phyloP scores from a whole-genome alignment of 2,888 invertebrate genomes.

The Gymnosoma rotundatum region DNA sequence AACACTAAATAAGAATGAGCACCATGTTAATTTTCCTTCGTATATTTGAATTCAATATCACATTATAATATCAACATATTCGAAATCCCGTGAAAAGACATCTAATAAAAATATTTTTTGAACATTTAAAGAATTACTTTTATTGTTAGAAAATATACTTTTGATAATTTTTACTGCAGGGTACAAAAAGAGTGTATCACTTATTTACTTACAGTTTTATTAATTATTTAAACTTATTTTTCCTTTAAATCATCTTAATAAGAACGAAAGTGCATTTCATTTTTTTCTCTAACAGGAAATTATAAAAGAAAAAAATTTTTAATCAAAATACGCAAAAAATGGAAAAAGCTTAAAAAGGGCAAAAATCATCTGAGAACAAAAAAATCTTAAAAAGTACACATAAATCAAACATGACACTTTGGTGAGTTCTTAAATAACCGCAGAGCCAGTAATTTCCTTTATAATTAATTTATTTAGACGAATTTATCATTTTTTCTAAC shows the following conservation, averaged over 20 bases:
- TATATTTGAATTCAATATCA: too few relatives aligned
- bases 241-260: slow-evolving; percentile 29
- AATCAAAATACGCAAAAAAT: slow-evolving; percentile 1
- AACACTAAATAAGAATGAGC: too few relatives aligned
- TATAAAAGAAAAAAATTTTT: slow-evolving; percentile 16
- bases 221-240: not conserved
- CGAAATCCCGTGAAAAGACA: too few relatives aligned
- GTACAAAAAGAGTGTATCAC: not conserved
- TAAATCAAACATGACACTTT: slow-evolving; percentile 67
- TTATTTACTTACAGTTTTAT: not conserved
- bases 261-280: slow-evolving; percentile 43
- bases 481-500: slow-evolving; percentile 73
- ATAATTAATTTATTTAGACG: slow-evolving; percentile 79
- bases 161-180: not conserved
- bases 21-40: too few relatives aligned
- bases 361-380: slow-evolving; percentile 28
- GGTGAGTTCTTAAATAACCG: slow-evolving; percentile 72
- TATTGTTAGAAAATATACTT: too few relatives aligned
- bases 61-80: too few relatives aligned
- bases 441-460: slow-evolving; percentile 76
- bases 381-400: slow-evolving; percentile 31
- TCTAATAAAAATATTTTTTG: too few relatives aligned
- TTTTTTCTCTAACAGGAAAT: slow-evolving; percentile 33
- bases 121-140: too few relatives aligned
- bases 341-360: slow-evolving; percentile 38